Evolutionary conservation across 1,140 invertebrate genomes (phyloP), one percentile per base, ranked within the genome.

Genomic region (Ptiloglossa arizonensis): DNA sequence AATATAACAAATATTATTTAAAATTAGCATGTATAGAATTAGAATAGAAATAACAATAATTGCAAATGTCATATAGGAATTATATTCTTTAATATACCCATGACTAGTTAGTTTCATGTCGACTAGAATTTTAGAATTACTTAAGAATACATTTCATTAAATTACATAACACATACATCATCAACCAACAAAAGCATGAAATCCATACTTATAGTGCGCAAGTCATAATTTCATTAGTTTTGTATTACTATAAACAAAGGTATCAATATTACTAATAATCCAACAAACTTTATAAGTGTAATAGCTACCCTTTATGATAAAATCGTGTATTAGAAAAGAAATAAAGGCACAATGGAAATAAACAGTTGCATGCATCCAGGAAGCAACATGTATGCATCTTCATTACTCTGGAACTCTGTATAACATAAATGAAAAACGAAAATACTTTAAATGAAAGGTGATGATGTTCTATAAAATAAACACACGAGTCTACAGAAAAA

Each of bases 361-460:
- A 81, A 77, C 74, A 80, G 11, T 73, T 50, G 50, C 81, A 83
- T 83, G 81, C 81, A 82, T 64, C 32, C 19, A 59, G 67, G 29
- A 82, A 82, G 74, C 80, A 82, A 66, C 70, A 32, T 83, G 48
- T 66, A 48, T 48, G 32, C 50, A 52, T 63, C 54, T 54, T 83
- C 64, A n/a, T 83, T 84, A 83, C 81, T 83, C 52, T 84, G 82
- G 82, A 84, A 83, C 82, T 83, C 82, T 71, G 46, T 35, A 66
- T 27, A 67, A 73, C 79, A 75, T 60, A 67, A 78, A 68, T 48
- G 8, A 64, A 22, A 67, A 66, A 46, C 24, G 29, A 68, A 29
- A 64, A 64, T 46, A 8, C n/a, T 64, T 64, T 17, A n/a, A 69
- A 48, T 4, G 19, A 69, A 19, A 22, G 29, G 22, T 13, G 24